These are phyloP conservation scores for Zaprionus nigranus DNA, from an alignment of 1,140 invertebrate genomes.

Conservation along the genomic window DNA sequence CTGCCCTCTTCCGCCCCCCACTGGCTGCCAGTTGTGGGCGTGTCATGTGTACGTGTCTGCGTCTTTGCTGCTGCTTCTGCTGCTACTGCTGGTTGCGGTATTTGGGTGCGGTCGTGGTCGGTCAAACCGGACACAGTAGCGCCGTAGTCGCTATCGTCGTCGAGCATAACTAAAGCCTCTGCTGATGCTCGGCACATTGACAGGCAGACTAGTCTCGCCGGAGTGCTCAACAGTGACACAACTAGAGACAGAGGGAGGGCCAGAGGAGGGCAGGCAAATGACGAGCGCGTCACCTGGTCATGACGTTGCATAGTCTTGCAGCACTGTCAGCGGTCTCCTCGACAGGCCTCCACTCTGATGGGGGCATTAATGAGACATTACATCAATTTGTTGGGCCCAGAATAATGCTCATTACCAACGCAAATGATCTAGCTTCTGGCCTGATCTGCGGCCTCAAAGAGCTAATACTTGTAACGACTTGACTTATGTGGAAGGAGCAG, in stretches of 20 bases:
- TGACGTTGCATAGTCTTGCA: constrained; percentile 45
- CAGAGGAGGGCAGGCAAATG: constrained; percentile 1
- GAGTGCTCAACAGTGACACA: constrained; percentile 37
- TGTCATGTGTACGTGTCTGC: constrained; percentile 53
- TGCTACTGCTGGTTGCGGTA: constrained; percentile 53
- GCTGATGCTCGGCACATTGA: constrained; percentile 55
- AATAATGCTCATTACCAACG: constrained; percentile 27
- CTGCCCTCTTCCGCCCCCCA: background rate
- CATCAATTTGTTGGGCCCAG: constrained; percentile 33
- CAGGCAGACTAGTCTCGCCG: constrained; percentile 61
- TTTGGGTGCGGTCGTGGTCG: constrained; percentile 65
- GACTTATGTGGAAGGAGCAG: background rate
- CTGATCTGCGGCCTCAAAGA: background rate
- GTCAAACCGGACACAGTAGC: constrained; percentile 42
- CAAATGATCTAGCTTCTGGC: background rate
- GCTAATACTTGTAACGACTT: background rate
- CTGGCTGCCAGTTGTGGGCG: constrained; percentile 28
- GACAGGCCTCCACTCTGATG: constrained; percentile 17
- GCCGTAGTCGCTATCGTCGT: constrained; percentile 16
- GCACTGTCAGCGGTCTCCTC: constrained; percentile 31
- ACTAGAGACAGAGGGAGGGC: background rate
- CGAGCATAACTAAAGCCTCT: constrained; percentile 37
- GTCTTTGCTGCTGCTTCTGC: constrained; percentile 24
- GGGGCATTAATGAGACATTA: constrained; percentile 55
- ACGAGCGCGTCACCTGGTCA: constrained; percentile 25